Percentiles rank a stretch among this genome's conserved stretches.
Conservation (phyloP, 2,797 vertebrate genomes). For the Melanotaenia pygmaea region DNA sequence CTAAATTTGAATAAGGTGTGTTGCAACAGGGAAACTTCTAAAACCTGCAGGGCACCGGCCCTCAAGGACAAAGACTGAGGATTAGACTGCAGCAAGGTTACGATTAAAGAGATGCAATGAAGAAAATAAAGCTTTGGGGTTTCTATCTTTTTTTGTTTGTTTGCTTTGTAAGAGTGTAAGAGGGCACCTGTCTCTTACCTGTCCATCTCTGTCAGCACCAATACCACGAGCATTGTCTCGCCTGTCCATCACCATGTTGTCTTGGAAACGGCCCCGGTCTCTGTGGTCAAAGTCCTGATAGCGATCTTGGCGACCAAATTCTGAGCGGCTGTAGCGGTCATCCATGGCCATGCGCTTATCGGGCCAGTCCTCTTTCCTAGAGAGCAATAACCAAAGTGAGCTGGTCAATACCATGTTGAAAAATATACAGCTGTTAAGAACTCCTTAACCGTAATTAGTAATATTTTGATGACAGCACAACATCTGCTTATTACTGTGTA, state of each 20-base stretch:
- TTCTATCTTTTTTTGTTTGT: not conserved
- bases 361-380: constrained; percentile 91
- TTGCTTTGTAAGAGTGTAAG: not conserved
- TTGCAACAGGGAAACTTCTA: too few species aligned
- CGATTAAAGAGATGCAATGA: not conserved
- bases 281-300: constrained; percentile 94
- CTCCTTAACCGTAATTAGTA: not conserved
- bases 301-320: constrained; percentile 88
- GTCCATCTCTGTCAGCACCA: constrained; percentile 85
- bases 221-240: constrained; percentile 85
- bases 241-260: constrained; percentile 86
- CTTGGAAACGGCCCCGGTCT: constrained; percentile 91
- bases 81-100: not conserved
- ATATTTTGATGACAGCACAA: not conserved
- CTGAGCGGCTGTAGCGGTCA: constrained; percentile 86
- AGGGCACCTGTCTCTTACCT: constrained; percentile 73
- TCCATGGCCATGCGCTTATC: constrained; percentile 91
- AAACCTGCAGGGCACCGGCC: not conserved
- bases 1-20: too few species aligned
- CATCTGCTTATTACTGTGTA: constrained; percentile 36
- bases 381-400: not conserved
- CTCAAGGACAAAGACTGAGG: too few species aligned
- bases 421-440: not conserved
- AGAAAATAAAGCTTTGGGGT: not conserved
- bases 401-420: not conserved